These are phyloP conservation scores for Phocoena sinus DNA, from an alignment of 2,113 vertebrate species.

Conservation along the genomic window DNA sequence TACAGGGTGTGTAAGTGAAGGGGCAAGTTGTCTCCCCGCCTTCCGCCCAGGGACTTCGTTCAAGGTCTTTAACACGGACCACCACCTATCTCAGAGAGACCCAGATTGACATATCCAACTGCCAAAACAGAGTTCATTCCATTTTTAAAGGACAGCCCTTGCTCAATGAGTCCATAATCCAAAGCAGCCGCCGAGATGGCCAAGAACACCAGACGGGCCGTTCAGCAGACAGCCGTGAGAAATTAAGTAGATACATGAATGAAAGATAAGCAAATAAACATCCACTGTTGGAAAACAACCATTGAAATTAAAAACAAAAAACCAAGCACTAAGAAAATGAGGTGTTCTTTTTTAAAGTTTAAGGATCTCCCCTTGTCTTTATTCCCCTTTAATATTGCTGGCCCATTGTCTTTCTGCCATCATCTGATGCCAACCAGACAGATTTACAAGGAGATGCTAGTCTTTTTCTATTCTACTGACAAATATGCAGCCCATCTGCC, in stretches of 20 bases:
- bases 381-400: not conserved
- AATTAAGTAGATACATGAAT: not conserved
- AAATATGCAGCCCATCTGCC: conserved; percentile 59
- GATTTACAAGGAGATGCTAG: not conserved
- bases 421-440: conserved; percentile 13
- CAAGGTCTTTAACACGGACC: not conserved
- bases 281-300: not conserved
- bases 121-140: not conserved
- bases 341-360: not conserved
- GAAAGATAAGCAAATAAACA: not conserved
- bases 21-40: not conserved
- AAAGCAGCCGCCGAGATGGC: not conserved
- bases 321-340: not conserved
- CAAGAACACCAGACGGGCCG: not conserved
- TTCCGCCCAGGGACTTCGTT: not conserved
- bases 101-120: not conserved
- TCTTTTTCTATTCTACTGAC: not conserved
- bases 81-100: not conserved
- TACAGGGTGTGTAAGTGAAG: too few species aligned
- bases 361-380: not conserved
- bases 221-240: not conserved
- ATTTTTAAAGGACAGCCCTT: not conserved
- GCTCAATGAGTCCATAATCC: not conserved
- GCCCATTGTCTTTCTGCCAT: conserved; percentile 12
- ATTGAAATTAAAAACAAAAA: not conserved